Percentiles rank a stretch among this genome's conserved stretches.
phyloP scores from a whole-genome alignment of 2,113 vertebrate species.

The Uria aalge region DNA sequence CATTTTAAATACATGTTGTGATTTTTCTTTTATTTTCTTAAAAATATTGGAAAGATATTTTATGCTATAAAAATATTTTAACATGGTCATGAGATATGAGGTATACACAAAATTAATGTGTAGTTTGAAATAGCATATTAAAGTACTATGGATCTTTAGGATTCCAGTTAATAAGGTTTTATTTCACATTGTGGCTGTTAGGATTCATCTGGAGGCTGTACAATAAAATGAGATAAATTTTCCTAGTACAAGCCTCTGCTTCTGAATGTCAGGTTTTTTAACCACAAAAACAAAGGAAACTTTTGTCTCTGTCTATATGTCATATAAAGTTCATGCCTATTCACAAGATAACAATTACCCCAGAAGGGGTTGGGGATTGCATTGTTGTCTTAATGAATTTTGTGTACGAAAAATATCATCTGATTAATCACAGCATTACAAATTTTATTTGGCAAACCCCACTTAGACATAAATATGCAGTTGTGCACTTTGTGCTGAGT shows the following conservation, averaged over 20 bases:
- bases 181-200: neutral
- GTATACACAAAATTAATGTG: neutral
- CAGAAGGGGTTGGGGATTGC: neutral
- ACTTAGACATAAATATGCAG: conserved; percentile 28
- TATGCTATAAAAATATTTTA: neutral
- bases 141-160: neutral
- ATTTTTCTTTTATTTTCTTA: neutral
- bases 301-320: neutral
- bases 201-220: neutral
- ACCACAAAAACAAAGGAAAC: neutral
- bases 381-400: neutral
- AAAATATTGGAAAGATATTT: neutral
- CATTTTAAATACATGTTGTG: neutral
- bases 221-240: neutral
- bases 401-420: neutral
- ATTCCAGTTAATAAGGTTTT: neutral
- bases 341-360: neutral
- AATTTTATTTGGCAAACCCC: conserved; percentile 1
- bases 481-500: conserved; percentile 43
- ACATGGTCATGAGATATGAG: fast-evolving
- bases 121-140: neutral
- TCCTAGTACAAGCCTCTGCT: neutral
- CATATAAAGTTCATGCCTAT: neutral
- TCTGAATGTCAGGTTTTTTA: neutral
- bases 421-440: conserved; percentile 3